phyloP scores from a whole-genome alignment of 2,797 vertebrate genomes.

The Tenualosa thibaudeaui region DNA sequence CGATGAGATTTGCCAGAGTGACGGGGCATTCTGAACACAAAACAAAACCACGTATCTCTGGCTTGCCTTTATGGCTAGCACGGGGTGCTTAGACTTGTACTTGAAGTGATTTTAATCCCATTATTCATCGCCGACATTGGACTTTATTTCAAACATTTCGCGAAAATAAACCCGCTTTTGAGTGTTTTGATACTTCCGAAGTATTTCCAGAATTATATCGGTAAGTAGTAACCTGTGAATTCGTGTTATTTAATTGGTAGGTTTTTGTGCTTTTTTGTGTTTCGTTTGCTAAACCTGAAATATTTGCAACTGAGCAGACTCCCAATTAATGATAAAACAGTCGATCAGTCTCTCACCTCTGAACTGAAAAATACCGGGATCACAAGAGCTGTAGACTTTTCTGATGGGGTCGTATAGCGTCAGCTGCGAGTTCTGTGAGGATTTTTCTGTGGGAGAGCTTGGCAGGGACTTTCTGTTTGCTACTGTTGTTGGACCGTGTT shows the following conservation, averaged over 20 bases:
- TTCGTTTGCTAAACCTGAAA: background rate
- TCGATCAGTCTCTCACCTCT: conserved; percentile 46
- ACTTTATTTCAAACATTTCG: background rate
- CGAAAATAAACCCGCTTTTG: background rate
- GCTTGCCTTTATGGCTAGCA: background rate
- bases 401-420: background rate
- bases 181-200: background rate
- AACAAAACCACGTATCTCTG: conserved; percentile 24
- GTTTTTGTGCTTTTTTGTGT: background rate
- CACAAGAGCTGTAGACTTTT: conserved; percentile 10
- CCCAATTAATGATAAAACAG: conserved; percentile 41
- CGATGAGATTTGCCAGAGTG: conserved; percentile 27
- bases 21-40: conserved; percentile 36
- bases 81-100: background rate
- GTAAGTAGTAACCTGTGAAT: conserved; percentile 6
- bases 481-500: conserved; percentile 15
- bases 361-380: conserved; percentile 32
- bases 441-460: background rate
- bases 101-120: conserved; percentile 20
- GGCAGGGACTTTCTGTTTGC: conserved; percentile 12
- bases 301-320: background rate
- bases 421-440: background rate
- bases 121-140: background rate
- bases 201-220: background rate
- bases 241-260: background rate